These are phyloP conservation scores for Tor tambroides DNA, from an alignment of 2,113 vertebrate genomes.

Conservation along the genomic window DNA sequence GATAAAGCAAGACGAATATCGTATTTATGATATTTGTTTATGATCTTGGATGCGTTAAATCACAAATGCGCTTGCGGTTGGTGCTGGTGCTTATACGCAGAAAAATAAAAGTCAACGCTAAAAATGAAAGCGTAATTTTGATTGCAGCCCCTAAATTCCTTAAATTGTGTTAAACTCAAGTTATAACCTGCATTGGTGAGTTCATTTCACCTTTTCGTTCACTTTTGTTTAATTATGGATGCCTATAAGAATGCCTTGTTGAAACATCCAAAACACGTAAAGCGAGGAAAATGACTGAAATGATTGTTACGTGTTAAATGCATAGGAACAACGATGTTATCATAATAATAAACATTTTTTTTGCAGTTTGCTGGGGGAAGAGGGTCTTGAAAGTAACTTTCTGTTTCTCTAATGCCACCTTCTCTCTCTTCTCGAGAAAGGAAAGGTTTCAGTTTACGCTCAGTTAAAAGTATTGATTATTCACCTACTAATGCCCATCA, in stretches of 20 bases:
- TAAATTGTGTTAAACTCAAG: background rate
- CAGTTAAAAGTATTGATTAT: background rate
- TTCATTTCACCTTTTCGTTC: background rate
- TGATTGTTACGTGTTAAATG: background rate
- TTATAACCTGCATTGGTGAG: background rate
- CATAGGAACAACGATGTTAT: background rate
- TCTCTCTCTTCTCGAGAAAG: constrained; percentile 31
- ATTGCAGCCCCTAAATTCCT: background rate
- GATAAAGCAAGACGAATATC: background rate
- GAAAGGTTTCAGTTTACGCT: constrained; percentile 19
- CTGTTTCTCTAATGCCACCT: constrained; percentile 35
- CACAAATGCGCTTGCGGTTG: background rate
- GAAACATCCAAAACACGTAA: background rate
- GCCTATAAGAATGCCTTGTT: background rate
- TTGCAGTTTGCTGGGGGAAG: background rate
- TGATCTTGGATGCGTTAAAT: background rate
- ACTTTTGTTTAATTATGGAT: background rate
- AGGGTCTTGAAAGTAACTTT: constrained; percentile 21
- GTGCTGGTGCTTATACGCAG: background rate
- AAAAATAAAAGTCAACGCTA: background rate
- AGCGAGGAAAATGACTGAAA: background rate
- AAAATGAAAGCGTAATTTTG: background rate
- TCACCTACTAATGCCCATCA: background rate
- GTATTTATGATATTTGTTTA: background rate
- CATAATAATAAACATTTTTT: background rate